A percentile compares a stretch with the other conserved stretches of the same genome.
phyloP scores from a whole-genome alignment of 2,797 vertebrate genomes.

The Sciurus carolinensis region DNA sequence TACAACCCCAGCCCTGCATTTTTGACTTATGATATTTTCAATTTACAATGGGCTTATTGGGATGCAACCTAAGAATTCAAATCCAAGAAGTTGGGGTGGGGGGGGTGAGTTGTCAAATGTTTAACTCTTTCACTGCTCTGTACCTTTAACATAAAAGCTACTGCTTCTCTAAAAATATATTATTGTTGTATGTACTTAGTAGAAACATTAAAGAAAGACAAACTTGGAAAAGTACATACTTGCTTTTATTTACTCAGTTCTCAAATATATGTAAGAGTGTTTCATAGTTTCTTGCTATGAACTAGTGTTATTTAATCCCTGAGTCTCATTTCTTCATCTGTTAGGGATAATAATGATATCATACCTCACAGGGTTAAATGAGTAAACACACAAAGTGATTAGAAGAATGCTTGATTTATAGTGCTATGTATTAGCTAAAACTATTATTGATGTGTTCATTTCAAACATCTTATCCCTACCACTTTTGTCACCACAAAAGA shows the following conservation, averaged over 20 bases:
- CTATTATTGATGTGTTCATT: conserved; percentile 37
- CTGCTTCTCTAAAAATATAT: not conserved
- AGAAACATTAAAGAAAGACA: not conserved
- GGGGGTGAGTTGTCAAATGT: not conserved
- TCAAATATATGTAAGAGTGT: not conserved
- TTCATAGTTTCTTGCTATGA: conserved; percentile 1
- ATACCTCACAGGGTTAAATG: not conserved
- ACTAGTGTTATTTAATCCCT: not conserved
- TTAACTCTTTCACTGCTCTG: not conserved
- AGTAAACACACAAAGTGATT: not conserved
- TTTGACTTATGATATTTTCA: not conserved
- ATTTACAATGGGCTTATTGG: not conserved
- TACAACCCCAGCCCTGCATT: not conserved
- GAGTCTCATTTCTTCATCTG: not conserved
- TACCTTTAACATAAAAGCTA: not conserved
- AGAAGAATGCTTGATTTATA: not conserved
- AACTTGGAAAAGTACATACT: not conserved
- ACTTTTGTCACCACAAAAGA: not conserved
- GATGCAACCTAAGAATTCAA: not conserved
- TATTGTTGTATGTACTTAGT: not conserved
- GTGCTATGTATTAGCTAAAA: not conserved
- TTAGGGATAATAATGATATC: not conserved
- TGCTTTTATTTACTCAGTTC: conserved; percentile 24
- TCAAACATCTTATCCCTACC: not conserved
- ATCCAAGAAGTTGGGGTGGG: not conserved